A percentile compares a stretch with the other conserved stretches of the same genome.
These are phyloP conservation scores for Drosophila elegans DNA, from an alignment of 1,140 invertebrate species.

Conservation along the genomic window DNA sequence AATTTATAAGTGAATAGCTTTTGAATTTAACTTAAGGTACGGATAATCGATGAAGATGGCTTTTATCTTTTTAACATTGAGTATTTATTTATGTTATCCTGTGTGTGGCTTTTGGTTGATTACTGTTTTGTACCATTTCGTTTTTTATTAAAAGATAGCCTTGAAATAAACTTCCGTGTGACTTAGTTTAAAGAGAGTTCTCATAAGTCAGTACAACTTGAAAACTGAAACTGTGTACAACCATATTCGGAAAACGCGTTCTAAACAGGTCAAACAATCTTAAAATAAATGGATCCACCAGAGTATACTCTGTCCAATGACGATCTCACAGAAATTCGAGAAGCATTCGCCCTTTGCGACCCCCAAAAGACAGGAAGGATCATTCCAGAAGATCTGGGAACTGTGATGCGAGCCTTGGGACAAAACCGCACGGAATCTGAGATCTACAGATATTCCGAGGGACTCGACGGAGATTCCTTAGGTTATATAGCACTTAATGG, in stretches of 20 bases:
- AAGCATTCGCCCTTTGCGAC: constrained; percentile 34
- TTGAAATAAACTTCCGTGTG: not conserved
- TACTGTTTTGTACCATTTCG: no score
- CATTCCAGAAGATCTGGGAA: constrained; percentile 16
- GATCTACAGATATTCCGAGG: constrained; percentile 29
- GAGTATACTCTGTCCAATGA: constrained; percentile 8
- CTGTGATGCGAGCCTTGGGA: constrained; percentile 31
- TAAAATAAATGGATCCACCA: constrained; percentile 23
- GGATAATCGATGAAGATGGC: no score
- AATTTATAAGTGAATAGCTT: no score
- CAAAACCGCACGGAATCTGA: constrained; percentile 51
- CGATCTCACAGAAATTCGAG: constrained; percentile 20
- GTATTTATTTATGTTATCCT: no score
- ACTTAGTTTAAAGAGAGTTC: not conserved
- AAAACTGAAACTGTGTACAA: not conserved
- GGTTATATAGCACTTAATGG: constrained; percentile 20
- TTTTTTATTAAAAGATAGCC: not conserved
- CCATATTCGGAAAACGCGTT: not conserved
- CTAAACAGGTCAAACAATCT: not conserved
- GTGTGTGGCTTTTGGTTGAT: no score
- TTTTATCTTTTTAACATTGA: no score
- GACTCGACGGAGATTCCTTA: constrained; percentile 36
- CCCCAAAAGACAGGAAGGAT: constrained; percentile 22
- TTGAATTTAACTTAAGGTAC: no score
- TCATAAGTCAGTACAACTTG: not conserved